phyloP scores from a whole-genome alignment of 2,113 vertebrate species.

The Felis chaus region DNA sequence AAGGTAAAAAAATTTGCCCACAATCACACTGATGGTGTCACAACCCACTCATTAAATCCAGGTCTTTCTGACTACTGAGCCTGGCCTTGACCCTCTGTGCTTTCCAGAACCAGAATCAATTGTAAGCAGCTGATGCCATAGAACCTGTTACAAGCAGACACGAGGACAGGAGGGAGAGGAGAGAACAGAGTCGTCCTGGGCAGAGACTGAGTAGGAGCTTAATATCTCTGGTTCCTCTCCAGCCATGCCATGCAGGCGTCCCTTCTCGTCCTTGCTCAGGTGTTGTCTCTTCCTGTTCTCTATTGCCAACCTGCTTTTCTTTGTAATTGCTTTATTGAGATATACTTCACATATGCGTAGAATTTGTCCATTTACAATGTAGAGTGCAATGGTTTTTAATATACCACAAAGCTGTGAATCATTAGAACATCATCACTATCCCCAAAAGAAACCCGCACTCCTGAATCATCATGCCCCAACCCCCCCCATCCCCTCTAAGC shows the following conservation, averaged over 20 bases:
- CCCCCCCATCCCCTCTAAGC: not conserved
- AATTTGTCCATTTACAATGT: not conserved
- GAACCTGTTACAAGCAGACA: not conserved
- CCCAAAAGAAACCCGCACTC: not conserved
- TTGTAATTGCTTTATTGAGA: not conserved
- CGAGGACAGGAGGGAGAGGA: too few species aligned
- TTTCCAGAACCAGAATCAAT: not conserved
- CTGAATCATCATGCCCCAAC: not conserved
- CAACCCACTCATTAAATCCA: not conserved
- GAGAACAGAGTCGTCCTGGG: fast-evolving
- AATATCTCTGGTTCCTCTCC: not conserved
- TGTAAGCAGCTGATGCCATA: not conserved
- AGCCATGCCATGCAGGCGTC: fast-evolving
- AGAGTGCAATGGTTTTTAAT: not conserved
- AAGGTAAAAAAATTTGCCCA: not conserved
- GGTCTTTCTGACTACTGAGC: not conserved
- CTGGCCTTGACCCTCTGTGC: not conserved
- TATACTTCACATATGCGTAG: not conserved
- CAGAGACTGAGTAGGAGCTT: not conserved
- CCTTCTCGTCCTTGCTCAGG: not conserved
- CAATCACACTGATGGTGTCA: not conserved
- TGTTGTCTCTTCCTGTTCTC: not conserved
- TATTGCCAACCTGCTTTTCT: not conserved
- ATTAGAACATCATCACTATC: not conserved
- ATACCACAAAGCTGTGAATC: not conserved